phyloP scores from a whole-genome alignment of 1,140 invertebrate genomes.

The Hyposmocoma kahamanoa region DNA sequence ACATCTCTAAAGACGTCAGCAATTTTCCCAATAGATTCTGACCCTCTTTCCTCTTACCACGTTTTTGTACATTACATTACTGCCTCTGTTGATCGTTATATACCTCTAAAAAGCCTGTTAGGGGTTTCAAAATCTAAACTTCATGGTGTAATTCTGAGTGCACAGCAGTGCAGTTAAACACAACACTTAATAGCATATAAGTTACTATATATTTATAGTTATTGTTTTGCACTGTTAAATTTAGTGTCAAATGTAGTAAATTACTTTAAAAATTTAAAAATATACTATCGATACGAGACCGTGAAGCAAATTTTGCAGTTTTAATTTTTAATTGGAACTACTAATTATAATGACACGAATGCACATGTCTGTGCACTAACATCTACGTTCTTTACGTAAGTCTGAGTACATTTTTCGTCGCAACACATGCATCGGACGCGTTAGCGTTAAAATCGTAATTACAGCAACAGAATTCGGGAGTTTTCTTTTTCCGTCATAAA shows the following conservation, averaged over 20 bases:
- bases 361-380: too few species aligned
- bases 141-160: constrained; percentile 13
- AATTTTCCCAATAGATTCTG: neutral
- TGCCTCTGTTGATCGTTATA: neutral
- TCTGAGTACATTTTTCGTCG: too few species aligned
- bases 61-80: neutral
- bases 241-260: neutral
- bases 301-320: too few species aligned
- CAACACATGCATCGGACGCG: too few species aligned
- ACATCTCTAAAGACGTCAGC: neutral
- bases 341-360: too few species aligned
- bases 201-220: neutral
- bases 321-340: too few species aligned
- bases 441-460: too few species aligned
- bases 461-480: too few species aligned
- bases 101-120: constrained; percentile 6
- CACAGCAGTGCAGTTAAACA: neutral
- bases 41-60: neutral
- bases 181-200: constrained; percentile 5
- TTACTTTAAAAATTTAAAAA: constrained; percentile 1
- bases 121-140: neutral
- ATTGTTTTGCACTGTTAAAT: neutral
- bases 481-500: too few species aligned
- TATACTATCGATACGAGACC: neutral
- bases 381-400: too few species aligned